These are phyloP conservation scores for Chrysocyon brachyurus DNA, from an alignment of 2,797 vertebrate species.

Conservation along the genomic window DNA sequence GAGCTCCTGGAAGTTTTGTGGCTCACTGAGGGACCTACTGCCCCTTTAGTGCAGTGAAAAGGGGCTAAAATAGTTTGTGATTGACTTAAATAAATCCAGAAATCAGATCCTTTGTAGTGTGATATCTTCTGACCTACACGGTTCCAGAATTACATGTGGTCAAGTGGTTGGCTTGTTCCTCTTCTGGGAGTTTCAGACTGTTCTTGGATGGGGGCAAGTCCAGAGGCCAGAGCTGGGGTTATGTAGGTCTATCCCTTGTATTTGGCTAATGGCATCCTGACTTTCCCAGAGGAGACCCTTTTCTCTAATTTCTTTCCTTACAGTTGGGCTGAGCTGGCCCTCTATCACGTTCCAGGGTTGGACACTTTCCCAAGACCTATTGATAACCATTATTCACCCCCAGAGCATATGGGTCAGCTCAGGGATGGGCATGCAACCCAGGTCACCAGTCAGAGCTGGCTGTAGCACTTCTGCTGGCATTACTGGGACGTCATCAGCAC, in stretches of 20 bases:
- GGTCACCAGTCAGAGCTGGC: background rate
- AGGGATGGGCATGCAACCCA: background rate
- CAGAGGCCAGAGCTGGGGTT: background rate
- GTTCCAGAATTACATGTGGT: background rate
- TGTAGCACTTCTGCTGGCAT: background rate
- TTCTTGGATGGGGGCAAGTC: background rate
- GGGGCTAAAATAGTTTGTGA: background rate
- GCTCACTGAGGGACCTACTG: background rate
- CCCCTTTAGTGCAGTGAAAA: background rate
- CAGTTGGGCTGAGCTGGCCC: background rate
- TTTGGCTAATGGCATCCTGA: background rate
- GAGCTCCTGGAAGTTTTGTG: background rate
- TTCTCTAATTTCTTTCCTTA: background rate
- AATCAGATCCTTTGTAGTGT: background rate
- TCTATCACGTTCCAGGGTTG: background rate
- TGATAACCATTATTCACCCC: rapidly evolving
- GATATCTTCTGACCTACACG: background rate
- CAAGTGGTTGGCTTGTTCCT: background rate
- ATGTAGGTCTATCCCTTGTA: background rate
- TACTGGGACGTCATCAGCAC: too few species aligned
- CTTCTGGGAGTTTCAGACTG: background rate
- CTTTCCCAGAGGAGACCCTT: background rate
- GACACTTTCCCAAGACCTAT: background rate
- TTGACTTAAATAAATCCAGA: background rate
- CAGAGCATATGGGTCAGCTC: background rate